Evolutionary conservation across 2,113 vertebrate genomes (phyloP).

Genomic region (Rhinoptilus africanus): DNA sequence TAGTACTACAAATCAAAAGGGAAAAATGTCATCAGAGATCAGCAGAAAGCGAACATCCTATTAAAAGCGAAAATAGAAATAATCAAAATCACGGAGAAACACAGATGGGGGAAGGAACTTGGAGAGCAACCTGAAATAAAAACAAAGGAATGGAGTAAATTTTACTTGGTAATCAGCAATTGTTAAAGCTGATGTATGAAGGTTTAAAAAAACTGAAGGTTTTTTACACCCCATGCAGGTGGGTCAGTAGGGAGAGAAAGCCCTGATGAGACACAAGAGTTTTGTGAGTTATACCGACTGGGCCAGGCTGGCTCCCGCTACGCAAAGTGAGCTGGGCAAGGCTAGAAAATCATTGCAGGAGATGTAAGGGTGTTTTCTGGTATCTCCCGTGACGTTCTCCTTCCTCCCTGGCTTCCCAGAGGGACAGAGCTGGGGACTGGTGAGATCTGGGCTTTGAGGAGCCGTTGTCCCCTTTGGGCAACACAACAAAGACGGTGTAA

Average conservation of each 20-base stretch:
- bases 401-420: background rate
- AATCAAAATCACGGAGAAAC: background rate
- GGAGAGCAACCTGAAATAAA: background rate
- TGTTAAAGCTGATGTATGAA: background rate
- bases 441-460: background rate
- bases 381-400: background rate
- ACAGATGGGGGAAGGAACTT: background rate
- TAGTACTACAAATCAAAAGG: constrained; percentile 7
- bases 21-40: constrained; percentile 22
- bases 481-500: background rate
- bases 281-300: background rate
- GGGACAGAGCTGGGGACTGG: background rate
- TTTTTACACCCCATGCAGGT: accelerated
- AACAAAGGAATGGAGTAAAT: background rate
- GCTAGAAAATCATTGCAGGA: background rate
- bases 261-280: background rate
- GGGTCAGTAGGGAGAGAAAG: background rate
- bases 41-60: constrained; percentile 39
- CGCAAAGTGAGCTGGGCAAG: background rate
- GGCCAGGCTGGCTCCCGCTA: background rate
- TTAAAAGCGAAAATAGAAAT: constrained; percentile 5
- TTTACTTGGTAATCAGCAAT: background rate
- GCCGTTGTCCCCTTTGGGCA: background rate
- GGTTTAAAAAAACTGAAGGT: background rate
- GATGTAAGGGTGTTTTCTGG: background rate